phyloP scores from a whole-genome alignment of 2,888 invertebrate genomes.

The Macrosiphum euphorbiae region DNA sequence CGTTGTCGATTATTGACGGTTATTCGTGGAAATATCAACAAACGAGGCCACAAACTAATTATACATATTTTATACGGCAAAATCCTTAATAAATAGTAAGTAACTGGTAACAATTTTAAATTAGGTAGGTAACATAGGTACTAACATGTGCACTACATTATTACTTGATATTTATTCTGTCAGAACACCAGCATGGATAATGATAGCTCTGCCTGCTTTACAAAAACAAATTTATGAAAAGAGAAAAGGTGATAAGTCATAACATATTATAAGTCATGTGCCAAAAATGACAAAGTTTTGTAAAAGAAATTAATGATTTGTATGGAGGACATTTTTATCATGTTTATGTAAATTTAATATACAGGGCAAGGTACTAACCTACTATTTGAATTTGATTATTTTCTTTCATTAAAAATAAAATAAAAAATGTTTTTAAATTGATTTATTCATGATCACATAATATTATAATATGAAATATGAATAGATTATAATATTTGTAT shows the following conservation, averaged over 20 bases:
- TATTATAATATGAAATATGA: neutral
- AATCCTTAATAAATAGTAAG: neutral
- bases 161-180: neutral
- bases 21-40: neutral
- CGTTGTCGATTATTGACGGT: neutral
- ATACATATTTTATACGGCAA: neutral
- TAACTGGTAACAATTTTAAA: neutral
- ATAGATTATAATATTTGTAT: neutral
- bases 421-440: neutral
- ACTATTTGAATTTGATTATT: neutral
- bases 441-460: neutral
- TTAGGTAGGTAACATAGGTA: no score
- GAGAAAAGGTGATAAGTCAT: neutral
- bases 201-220: neutral
- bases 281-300: neutral
- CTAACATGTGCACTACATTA: neutral
- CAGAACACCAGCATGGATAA: neutral
- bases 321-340: no score
- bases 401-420: no score
- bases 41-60: neutral
- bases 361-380: neutral
- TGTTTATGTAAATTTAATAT: no score
- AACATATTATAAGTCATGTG: neutral
- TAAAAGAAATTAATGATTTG: no score
- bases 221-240: neutral